A percentile compares a stretch with the other conserved stretches of the same genome.
phyloP scores from a whole-genome alignment of 2,888 invertebrate species.

The Tetrapedia diversipes region DNA sequence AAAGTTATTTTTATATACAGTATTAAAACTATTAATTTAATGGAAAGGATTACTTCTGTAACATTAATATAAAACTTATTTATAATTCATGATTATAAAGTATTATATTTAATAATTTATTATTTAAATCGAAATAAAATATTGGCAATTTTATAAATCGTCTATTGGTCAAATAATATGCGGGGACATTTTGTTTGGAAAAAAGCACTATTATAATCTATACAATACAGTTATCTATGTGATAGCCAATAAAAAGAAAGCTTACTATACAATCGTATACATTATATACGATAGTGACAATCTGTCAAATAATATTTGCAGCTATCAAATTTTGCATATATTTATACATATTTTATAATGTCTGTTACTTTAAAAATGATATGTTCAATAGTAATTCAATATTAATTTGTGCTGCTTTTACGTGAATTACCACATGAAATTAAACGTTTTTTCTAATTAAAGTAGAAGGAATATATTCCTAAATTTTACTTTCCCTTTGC shows the following conservation, averaged over 20 bases:
- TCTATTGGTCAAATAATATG: neutral
- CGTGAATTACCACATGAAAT: constrained; percentile 21
- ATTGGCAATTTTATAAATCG: neutral
- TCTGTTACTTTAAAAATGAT: constrained; percentile 6
- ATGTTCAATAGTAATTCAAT: constrained; percentile 15
- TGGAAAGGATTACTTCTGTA: neutral
- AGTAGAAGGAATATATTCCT: constrained; percentile 15
- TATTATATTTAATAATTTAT: neutral
- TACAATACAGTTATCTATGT: constrained; percentile 3
- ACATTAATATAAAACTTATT: neutral
- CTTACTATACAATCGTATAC: constrained; percentile 25
- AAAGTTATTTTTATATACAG: neutral
- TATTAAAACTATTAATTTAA: neutral
- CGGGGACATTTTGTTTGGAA: constrained; percentile 23
- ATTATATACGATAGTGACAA: too few relatives aligned
- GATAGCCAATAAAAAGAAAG: constrained; percentile 30
- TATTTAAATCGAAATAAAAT: neutral
- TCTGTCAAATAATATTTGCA: constrained; percentile 39
- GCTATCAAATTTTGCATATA: constrained; percentile 28
- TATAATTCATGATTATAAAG: constrained; percentile 1
- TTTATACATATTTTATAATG: constrained; percentile 30
- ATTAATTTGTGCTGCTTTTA: neutral
- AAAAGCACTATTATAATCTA: constrained; percentile 9
- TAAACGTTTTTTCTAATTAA: constrained; percentile 19
- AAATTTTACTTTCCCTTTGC: constrained; percentile 37